Evolutionary conservation across 2,113 vertebrate genomes (phyloP).

Genomic region (Rallus limicola): DNA sequence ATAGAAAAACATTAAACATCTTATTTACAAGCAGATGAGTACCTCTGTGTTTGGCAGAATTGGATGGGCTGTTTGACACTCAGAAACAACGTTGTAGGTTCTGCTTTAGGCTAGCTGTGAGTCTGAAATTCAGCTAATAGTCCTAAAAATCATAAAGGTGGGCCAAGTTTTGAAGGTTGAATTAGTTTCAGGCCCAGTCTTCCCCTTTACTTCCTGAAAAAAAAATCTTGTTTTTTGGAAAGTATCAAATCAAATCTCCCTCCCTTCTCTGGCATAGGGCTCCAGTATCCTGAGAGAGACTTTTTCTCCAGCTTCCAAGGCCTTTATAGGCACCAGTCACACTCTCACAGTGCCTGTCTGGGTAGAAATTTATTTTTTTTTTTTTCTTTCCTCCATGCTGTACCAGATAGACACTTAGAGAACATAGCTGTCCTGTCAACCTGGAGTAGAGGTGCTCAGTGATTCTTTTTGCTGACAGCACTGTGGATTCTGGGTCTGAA

Average conservation of each 20-base stretch:
- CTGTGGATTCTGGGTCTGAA: not conserved
- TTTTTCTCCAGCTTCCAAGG: not conserved
- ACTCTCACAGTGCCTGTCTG: not conserved
- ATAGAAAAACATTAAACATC: not conserved
- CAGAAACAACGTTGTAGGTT: not conserved
- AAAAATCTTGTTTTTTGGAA: not conserved
- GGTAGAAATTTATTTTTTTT: not conserved
- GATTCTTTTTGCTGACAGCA: not conserved
- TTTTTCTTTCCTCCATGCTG: not conserved
- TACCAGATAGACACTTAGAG: not conserved
- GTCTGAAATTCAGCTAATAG: not conserved
- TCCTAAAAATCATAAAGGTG: not conserved
- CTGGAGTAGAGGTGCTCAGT: not conserved
- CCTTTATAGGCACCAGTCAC: not conserved
- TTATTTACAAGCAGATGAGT: not conserved
- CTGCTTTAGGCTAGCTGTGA: not conserved
- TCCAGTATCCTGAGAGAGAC: not conserved
- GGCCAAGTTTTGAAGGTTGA: not conserved
- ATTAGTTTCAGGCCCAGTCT: not conserved
- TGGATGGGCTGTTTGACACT: not conserved
- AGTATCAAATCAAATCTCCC: not conserved
- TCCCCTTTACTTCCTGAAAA: not conserved
- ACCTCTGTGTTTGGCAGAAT: not conserved
- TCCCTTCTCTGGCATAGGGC: not conserved
- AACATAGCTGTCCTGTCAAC: not conserved